phyloP scores from a whole-genome alignment of 30 jellyfish, hydroid and myxozoan genomes.

The Pseudorhiza aurosa region DNA sequence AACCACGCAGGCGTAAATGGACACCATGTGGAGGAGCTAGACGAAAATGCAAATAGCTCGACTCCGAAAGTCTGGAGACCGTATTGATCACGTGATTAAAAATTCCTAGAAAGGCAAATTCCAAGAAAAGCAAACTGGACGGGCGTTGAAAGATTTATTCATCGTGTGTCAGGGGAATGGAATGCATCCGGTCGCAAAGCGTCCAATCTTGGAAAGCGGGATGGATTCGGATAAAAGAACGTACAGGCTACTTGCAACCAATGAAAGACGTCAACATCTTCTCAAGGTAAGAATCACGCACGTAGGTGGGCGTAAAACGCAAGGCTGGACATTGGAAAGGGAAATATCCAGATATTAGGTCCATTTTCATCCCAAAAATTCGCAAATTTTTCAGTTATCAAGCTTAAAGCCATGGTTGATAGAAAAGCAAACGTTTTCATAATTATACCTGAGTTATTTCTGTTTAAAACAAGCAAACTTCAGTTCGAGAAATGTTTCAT shows the following conservation, averaged over 20 bases:
- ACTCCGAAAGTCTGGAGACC: slow-evolving; percentile 99
- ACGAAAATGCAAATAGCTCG: slow-evolving; percentile 86
- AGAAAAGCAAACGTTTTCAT: too few species aligned
- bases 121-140: neutral
- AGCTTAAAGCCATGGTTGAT: too few species aligned
- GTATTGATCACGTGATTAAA: slow-evolving; percentile 28
- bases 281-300: neutral
- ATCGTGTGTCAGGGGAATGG: neutral
- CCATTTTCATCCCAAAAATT: neutral
- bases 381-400: too few species aligned
- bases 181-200: slow-evolving; percentile 32
- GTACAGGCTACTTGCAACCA: slow-evolving; percentile 19
- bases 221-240: slow-evolving; percentile 35
- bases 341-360: neutral
- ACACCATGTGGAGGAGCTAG: slow-evolving; percentile 91
- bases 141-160: neutral
- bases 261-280: neutral
- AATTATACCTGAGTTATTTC: too few species aligned
- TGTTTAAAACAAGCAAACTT: too few species aligned
- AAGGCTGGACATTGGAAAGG: neutral
- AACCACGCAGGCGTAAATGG: slow-evolving; percentile 85
- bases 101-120: neutral
- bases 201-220: slow-evolving; percentile 46
- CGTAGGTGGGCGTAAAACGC: neutral
- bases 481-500: too few species aligned